Base-by-base conservation (phyloP, 1,140 invertebrate species). In the Eupristina koningsbergeri region DNA sequence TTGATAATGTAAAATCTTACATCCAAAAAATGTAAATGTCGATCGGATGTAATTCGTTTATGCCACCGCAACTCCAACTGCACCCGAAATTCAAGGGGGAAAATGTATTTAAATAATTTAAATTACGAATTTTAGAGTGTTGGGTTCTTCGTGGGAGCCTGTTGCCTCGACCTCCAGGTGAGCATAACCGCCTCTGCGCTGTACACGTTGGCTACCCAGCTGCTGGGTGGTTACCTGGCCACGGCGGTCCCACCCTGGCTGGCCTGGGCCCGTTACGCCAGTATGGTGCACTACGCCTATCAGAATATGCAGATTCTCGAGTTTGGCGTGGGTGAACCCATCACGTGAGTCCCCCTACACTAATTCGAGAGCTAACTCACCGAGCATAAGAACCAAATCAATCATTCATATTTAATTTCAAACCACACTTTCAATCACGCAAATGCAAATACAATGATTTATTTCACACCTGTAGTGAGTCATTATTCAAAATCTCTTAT, bases 301-400 rank as follows among this genome's bases (percentile, higher is more conserved):
- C 95, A 97, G 89, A 97, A 96, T 89, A 96, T 97, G 96, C 96
- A 97, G 91, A 96, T 96, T 84, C 93, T 97, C 17, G 96, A 97
- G 89, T 97, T 97, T 89, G 93, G 94, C 82, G 94, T 95, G 89
- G 96, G 96, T 86, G 92, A 94, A 73, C 93, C 94, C 61, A 94
- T 97, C 74, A 89, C 89, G 96, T 97, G 93, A 94, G 94, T 93
- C 0, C 22, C 26, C 2, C 26, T 58, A 26, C 3, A n/a, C n/a
- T n/a, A n/a, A n/a, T n/a, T n/a, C n/a, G 13, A 45, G 13, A 45
- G 6, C 13, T 45, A 45, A 45, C 6, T 45, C 41, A 45, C 41
- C 6, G 6, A 45, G 13, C 41, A 45, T 45, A 45, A 45, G 6
- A 45, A 45, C 41, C 41, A 45, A 45, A 45, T 6, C 13, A n/a